Conservation (phyloP, 2,888 invertebrate species). For the Teinopalpus imperialis region DNA sequence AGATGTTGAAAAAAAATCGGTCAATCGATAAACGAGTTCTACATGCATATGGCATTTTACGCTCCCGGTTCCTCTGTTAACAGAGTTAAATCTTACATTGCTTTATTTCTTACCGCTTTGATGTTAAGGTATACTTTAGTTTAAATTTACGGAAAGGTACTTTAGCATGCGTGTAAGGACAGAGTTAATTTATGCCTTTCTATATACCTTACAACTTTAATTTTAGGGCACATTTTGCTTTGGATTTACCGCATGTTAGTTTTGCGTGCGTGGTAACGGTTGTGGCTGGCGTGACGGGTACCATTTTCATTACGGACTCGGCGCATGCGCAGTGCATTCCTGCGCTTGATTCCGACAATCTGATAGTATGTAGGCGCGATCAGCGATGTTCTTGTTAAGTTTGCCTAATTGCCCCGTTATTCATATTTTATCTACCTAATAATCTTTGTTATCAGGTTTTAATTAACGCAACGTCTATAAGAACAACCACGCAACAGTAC, state of each 20-base stretch:
- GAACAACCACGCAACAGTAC: too few species aligned
- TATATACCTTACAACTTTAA: neutral
- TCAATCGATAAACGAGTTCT: slow-evolving; percentile 22
- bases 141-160: slow-evolving; percentile 10
- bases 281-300: slow-evolving; percentile 51
- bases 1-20: slow-evolving; percentile 15
- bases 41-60: slow-evolving; percentile 18
- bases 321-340: slow-evolving; percentile 61
- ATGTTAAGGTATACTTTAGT: slow-evolving; percentile 16
- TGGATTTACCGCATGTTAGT: neutral
- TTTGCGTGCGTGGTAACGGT: slow-evolving; percentile 23
- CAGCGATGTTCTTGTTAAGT: slow-evolving; percentile 12
- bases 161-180: too few species aligned
- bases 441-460: slow-evolving; percentile 2
- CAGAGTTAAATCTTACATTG: neutral
- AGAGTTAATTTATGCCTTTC: neutral
- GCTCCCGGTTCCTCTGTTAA: slow-evolving; percentile 13
- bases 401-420: slow-evolving; percentile 20
- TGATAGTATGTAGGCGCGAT: slow-evolving; percentile 18
- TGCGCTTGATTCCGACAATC: slow-evolving; percentile 34
- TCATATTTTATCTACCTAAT: slow-evolving; percentile 10
- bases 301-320: slow-evolving; percentile 54
- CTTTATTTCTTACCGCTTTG: neutral
- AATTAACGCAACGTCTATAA: neutral
- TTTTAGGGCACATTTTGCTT: slow-evolving; percentile 9